Evolutionary conservation across 2,888 invertebrate species (phyloP).

Genomic region (Zygogramma bicolorata): DNA sequence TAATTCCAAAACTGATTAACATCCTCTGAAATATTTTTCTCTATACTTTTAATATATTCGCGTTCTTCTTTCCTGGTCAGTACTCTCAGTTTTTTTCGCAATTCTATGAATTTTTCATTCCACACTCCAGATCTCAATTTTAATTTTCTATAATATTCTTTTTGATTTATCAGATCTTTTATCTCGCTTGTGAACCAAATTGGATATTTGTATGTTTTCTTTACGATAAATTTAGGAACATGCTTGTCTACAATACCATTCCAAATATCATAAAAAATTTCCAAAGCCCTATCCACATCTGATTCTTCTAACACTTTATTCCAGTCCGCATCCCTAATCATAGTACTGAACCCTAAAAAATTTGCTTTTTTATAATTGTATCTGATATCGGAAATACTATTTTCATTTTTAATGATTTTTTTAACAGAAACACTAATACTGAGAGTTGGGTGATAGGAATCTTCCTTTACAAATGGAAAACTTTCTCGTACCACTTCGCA

Average conservation of each 20-base stretch:
- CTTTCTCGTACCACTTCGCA: background rate
- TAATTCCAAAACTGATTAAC: no score
- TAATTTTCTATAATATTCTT: no score
- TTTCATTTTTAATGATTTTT: background rate
- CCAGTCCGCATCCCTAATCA: background rate
- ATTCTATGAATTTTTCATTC: no score
- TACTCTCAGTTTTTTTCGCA: no score
- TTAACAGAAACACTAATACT: background rate
- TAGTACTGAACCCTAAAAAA: background rate
- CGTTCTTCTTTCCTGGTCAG: no score
- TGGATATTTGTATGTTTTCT: no score
- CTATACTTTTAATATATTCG: no score
- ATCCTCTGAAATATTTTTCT: no score
- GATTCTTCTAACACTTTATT: background rate
- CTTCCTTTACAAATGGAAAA: background rate
- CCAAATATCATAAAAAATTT: background rate
- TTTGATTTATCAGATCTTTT: no score
- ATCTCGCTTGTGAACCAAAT: no score
- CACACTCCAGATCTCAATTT: no score
- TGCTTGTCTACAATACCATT: background rate
- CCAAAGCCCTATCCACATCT: background rate
- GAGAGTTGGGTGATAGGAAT: background rate
- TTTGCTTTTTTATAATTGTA: background rate
- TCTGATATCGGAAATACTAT: background rate
- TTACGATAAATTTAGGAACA: no score